Evolutionary conservation across 2,888 invertebrate genomes (phyloP).

Genomic region (Clepsis dumicolana): DNA sequence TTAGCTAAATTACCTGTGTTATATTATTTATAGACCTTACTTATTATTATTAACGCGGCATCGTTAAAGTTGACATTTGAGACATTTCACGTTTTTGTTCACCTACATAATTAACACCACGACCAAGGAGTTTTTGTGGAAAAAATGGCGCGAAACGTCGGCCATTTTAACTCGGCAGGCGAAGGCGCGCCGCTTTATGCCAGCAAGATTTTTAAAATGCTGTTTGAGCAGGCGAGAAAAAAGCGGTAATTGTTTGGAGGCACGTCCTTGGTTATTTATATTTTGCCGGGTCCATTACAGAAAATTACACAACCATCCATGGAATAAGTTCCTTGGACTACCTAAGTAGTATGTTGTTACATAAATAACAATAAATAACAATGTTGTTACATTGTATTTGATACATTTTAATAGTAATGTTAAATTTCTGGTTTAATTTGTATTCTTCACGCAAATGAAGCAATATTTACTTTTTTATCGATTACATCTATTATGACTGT

Average conservation of each 20-base stretch:
- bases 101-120: conserved; percentile 41
- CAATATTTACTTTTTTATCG: neutral
- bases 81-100: conserved; percentile 42
- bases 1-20: conserved; percentile 7
- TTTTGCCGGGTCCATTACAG: conserved; percentile 6
- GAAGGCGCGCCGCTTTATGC: conserved; percentile 12
- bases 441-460: neutral
- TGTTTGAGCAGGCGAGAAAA: conserved; percentile 7
- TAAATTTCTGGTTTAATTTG: neutral
- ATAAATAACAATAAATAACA: too few relatives aligned
- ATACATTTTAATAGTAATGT: neutral
- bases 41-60: conserved; percentile 27
- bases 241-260: conserved; percentile 8
- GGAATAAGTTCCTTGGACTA: neutral
- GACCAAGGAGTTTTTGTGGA: neutral
- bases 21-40: conserved; percentile 39
- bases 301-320: neutral
- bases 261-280: conserved; percentile 7
- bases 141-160: conserved; percentile 37
- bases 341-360: neutral
- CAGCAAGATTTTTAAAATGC: conserved; percentile 22
- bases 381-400: neutral
- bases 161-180: conserved; percentile 31
- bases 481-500: too few relatives aligned
- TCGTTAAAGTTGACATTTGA: conserved; percentile 40